These are phyloP conservation scores for Brachyistius frenatus DNA, from an alignment of 2,113 vertebrate genomes.

Conservation along the genomic window DNA sequence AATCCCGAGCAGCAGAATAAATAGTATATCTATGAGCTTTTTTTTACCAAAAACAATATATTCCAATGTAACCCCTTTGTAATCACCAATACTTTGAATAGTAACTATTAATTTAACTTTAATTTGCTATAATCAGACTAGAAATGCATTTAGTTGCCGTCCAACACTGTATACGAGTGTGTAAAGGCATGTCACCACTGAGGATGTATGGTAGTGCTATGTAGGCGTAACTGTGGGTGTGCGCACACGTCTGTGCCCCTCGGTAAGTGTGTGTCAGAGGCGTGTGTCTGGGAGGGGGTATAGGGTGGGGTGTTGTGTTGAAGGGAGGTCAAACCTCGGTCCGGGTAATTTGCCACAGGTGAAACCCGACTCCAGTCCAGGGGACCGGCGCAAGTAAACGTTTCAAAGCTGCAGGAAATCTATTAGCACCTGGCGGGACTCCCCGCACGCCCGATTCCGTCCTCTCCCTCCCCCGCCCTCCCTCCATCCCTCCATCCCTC, in stretches of 20 bases:
- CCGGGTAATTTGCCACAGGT: constrained; percentile 84
- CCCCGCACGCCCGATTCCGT: constrained; percentile 42
- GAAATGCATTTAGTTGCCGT: too few species aligned
- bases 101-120: too few species aligned
- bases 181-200: background rate
- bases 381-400: constrained; percentile 69
- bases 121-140: too few species aligned
- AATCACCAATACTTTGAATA: too few species aligned
- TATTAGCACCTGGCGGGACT: constrained; percentile 85
- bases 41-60: too few species aligned
- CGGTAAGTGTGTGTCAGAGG: constrained; percentile 46
- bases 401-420: constrained; percentile 86
- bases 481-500: constrained; percentile 25
- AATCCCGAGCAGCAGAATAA: too few species aligned
- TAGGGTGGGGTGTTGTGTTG: constrained; percentile 59
- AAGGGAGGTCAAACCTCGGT: constrained; percentile 80
- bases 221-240: constrained; percentile 19
- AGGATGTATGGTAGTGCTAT: background rate
- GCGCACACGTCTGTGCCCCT: constrained; percentile 37
- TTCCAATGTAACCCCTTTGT: too few species aligned
- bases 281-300: constrained; percentile 58
- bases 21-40: too few species aligned
- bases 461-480: constrained; percentile 32
- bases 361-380: constrained; percentile 78
- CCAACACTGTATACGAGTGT: background rate